Evolutionary conservation across 2,797 vertebrate genomes (phyloP).

Genomic region (Bryconaethiops microstoma): DNA sequence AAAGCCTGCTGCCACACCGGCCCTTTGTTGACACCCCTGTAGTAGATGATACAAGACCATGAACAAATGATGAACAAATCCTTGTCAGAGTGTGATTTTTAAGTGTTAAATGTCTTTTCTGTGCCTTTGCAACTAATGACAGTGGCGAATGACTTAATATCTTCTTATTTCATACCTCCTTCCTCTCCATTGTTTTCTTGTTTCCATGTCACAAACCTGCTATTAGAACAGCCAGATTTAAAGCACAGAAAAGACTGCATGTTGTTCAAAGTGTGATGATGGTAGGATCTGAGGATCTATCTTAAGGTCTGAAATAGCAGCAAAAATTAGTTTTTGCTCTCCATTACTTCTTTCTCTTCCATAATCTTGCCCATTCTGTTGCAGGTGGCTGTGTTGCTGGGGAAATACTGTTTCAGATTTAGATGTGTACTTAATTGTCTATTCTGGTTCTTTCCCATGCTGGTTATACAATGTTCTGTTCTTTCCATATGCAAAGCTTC

Average conservation of each 20-base stretch:
- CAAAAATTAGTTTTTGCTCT: background rate
- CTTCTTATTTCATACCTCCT: background rate
- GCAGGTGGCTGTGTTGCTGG: background rate
- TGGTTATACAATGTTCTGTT: background rate
- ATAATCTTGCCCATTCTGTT: background rate
- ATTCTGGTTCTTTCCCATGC: background rate
- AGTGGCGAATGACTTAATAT: background rate
- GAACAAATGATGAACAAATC: no score
- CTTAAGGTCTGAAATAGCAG: conserved; percentile 9
- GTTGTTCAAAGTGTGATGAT: background rate
- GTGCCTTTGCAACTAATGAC: background rate
- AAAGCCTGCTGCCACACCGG: no score
- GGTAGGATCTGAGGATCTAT: conserved; percentile 8
- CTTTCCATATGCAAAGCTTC: background rate
- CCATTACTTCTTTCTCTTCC: background rate
- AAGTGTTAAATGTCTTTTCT: background rate
- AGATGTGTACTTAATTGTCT: background rate
- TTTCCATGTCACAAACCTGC: background rate
- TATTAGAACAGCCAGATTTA: background rate
- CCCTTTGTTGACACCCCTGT: no score
- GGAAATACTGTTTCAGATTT: background rate
- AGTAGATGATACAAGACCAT: no score
- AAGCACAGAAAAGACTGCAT: conserved; percentile 3
- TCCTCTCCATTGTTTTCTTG: conserved; percentile 15
- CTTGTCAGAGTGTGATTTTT: background rate